These are phyloP conservation scores for Mercenaria mercenaria DNA, from an alignment of 1,140 invertebrate species.

Conservation along the genomic window DNA sequence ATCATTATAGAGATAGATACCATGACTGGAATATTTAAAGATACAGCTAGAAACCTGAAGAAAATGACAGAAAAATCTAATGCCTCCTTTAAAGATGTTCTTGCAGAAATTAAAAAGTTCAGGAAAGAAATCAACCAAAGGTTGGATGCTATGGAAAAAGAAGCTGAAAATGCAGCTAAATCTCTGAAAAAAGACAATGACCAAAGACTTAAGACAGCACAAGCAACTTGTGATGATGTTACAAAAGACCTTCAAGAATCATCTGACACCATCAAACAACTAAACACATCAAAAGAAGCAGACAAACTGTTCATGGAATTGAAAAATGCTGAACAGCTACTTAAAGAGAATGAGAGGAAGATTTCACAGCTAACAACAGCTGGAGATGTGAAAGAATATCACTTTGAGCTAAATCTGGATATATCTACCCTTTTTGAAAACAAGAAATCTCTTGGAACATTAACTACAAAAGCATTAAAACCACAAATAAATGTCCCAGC, in stretches of 20 bases:
- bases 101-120: neutral
- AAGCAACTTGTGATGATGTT: neutral
- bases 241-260: neutral
- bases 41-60: neutral
- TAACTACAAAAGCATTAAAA: neutral
- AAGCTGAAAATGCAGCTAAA: neutral
- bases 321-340: neutral
- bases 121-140: neutral
- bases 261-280: no score
- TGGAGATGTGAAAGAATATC: neutral
- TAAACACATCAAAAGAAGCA: no score
- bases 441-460: neutral
- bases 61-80: neutral
- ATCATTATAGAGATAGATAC: neutral
- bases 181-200: neutral
- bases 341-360: neutral
- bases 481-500: neutral
- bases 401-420: neutral
- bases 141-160: neutral
- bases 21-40: neutral
- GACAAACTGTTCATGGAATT: neutral
- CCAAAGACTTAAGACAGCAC: neutral
- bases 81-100: neutral
- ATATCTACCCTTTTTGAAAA: neutral
- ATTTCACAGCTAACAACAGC: neutral